Conservation (phyloP, 2,888 invertebrate genomes). For the Heteromurus nitidus region DNA sequence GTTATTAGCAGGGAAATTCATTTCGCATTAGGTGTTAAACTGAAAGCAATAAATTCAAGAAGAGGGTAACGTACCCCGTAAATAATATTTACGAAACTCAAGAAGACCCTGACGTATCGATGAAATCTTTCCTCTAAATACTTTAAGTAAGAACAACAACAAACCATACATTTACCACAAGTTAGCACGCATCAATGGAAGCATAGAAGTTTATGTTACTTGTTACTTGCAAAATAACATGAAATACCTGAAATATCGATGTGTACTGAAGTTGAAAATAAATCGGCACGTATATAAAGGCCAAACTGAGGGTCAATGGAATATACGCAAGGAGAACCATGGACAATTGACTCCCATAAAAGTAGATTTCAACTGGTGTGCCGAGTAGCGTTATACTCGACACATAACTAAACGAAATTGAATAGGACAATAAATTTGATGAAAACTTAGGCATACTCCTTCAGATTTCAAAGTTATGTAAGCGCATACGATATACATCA, state of each 20-base stretch:
- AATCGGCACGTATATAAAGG: constrained; percentile 69
- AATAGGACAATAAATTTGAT: background rate
- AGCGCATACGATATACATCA: no score
- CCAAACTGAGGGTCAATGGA: constrained; percentile 67
- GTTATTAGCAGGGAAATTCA: no score
- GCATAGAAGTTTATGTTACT: background rate
- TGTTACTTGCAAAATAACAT: no score
- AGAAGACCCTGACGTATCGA: constrained; percentile 51
- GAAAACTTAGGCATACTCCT: background rate
- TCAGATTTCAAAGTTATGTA: no score
- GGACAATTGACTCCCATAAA: constrained; percentile 68
- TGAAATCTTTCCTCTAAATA: constrained; percentile 67
- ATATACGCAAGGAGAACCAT: constrained; percentile 69
- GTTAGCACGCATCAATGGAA: no score
- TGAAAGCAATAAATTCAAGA: no score
- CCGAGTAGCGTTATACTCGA: constrained; percentile 71
- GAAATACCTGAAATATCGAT: constrained; percentile 70
- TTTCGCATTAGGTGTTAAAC: no score
- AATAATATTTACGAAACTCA: constrained; percentile 69
- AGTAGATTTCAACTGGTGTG: constrained; percentile 70
- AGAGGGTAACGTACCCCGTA: constrained; percentile 69
- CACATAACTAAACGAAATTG: constrained; percentile 71
- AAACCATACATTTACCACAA: background rate
- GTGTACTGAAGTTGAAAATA: constrained; percentile 71
- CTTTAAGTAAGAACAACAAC: constrained; percentile 25